Evolutionary conservation across 2,888 invertebrate species (phyloP), one percentile per base, ranked within the genome.

Genomic region (Lordiphosa andalusiaca): DNA sequence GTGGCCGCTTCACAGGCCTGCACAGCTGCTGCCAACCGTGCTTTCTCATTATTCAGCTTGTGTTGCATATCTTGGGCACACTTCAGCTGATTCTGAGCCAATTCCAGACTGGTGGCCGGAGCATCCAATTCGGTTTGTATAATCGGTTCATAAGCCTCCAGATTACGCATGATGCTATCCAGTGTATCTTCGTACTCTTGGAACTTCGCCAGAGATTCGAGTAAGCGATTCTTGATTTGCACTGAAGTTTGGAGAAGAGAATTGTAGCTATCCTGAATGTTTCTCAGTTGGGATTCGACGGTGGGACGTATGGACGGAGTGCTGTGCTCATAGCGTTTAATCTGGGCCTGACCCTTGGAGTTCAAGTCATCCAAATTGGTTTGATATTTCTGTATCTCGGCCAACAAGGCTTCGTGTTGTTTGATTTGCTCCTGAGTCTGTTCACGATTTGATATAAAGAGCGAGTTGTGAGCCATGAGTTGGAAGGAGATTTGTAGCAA

Each of bases 1-100:
- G 96, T 95, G 0, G 97, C 97, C 2, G 96, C 96, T 82, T 97
- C 96, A 86, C 98, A 98, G 0, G 96, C 96, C 73, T 97, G 97
- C 1, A 97, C 95, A 0, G 98, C 97, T 0, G 94, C 91, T 0
- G 95, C 95, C 2, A 98, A 91, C 0, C 96, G 92, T 1, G 94
- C 92, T 90, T 97, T 97, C 89, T 98, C 97, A 0, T 92, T 93
- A 89, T 96, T 95, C n/a, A 98, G 91, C 69, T 96, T 95, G 83
- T 95, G 95, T 88, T 97, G 95, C 73, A 97, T 91, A n/a, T 89
- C 89, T 73, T 95, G 93, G 25, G 95, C 94, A 71, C 92, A 93
- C 83, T 95, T 95, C 50, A 96, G 90, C 71, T 94, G 91, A 36
- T 91, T 91, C 38, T 94, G 92, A 2, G 95, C 95, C 82, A 93